Evolutionary conservation across 2,888 invertebrate genomes (phyloP).

Genomic region (Hirtodrosophila trivittata): DNA sequence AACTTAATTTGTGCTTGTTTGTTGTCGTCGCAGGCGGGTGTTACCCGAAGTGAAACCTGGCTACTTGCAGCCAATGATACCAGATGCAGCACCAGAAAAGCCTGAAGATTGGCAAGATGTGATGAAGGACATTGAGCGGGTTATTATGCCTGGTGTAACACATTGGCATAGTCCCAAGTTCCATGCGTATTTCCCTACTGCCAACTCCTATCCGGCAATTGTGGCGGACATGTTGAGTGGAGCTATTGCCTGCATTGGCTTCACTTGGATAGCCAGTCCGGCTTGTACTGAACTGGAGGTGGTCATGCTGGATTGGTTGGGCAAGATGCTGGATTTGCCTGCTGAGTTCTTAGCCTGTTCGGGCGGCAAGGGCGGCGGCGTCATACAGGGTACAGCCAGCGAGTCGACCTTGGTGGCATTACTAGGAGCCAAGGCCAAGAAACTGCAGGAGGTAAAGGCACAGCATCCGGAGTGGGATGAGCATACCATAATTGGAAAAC

Average conservation of each 20-base stretch:
- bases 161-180: slow-evolving; percentile 98
- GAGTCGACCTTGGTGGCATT: slow-evolving; percentile 96
- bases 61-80: slow-evolving; percentile 94
- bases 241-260: slow-evolving; percentile 97
- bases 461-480: slow-evolving; percentile 91
- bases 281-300: slow-evolving; percentile 98
- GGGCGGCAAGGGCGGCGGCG: slow-evolving; percentile 94
- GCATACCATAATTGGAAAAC: slow-evolving; percentile 89
- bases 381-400: slow-evolving; percentile 96
- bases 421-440: slow-evolving; percentile 93
- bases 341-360: slow-evolving; percentile 92
- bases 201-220: slow-evolving; percentile 96
- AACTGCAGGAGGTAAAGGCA: slow-evolving; percentile 87
- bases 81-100: slow-evolving; percentile 91
- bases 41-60: slow-evolving; percentile 96
- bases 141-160: slow-evolving; percentile 99
- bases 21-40: slow-evolving; percentile 87
- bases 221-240: slow-evolving; percentile 97
- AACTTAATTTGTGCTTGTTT: slow-evolving; percentile 40
- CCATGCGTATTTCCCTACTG: slow-evolving; percentile 97
- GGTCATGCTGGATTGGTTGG: slow-evolving; percentile 97
- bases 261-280: slow-evolving; percentile 97
- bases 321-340: slow-evolving; percentile 95
- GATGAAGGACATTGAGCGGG: slow-evolving; percentile 95
- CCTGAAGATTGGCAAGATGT: slow-evolving; percentile 96